phyloP scores from a whole-genome alignment of 2,888 invertebrate genomes.

The Eilema depressum region DNA sequence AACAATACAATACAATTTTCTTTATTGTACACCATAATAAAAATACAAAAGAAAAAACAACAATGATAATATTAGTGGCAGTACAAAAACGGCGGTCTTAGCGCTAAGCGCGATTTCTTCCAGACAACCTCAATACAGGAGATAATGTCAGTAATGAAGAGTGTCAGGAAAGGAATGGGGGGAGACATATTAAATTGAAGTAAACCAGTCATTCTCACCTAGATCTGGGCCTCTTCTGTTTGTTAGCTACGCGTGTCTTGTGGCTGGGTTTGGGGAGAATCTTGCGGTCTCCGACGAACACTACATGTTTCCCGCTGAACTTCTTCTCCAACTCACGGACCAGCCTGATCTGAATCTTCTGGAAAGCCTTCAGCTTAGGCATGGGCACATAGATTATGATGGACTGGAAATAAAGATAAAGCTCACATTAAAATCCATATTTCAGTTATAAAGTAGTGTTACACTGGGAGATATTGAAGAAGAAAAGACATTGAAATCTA shows the following conservation, averaged over 20 bases:
- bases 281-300: constrained; percentile 98
- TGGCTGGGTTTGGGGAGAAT: constrained; percentile 99
- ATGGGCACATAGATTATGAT: constrained; percentile 99
- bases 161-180: no score
- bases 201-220: constrained; percentile 61
- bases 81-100: no score
- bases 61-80: no score
- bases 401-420: constrained; percentile 88
- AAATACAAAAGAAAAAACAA: no score
- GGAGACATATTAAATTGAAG: no score
- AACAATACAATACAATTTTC: no score
- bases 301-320: constrained; percentile 99
- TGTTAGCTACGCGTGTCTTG: constrained; percentile 94
- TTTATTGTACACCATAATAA: no score
- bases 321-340: constrained; percentile 99
- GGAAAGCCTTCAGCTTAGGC: constrained; percentile 98
- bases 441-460: neutral
- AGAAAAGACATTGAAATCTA: neutral
- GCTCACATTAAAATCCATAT: neutral
- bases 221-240: constrained; percentile 92
- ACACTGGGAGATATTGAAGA: neutral
- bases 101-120: no score
- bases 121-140: no score
- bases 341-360: constrained; percentile 98
- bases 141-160: no score